These are phyloP conservation scores for Caenorhabditis imperialis DNA, from an alignment of 2,888 invertebrate genomes.

Conservation along the genomic window DNA sequence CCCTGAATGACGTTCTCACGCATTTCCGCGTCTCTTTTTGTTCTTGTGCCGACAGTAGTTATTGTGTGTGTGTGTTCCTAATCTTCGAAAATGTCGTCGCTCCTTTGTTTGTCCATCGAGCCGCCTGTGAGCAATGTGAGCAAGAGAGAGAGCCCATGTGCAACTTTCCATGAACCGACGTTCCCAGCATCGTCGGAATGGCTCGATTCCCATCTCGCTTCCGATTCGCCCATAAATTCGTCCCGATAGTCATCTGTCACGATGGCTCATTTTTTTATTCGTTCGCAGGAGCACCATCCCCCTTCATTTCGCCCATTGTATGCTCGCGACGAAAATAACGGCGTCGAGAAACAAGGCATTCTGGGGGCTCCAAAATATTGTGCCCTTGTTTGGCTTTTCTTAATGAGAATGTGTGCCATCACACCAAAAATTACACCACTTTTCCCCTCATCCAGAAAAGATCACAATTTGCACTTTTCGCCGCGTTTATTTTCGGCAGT, in stretches of 20 bases:
- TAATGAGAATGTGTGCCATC: too few relatives aligned
- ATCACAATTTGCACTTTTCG: neutral
- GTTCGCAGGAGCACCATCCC: too few relatives aligned
- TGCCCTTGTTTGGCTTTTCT: too few relatives aligned
- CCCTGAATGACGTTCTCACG: neutral
- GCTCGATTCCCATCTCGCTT: slow-evolving; percentile 6
- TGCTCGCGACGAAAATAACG: too few relatives aligned
- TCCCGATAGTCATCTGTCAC: slow-evolving; percentile 32
- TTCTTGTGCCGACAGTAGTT: slow-evolving; percentile 29
- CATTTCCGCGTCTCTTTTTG: slow-evolving; percentile 4
- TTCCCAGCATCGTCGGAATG: neutral
- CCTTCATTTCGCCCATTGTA: too few relatives aligned
- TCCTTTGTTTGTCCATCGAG: slow-evolving; percentile 37
- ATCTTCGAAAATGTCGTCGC: slow-evolving; percentile 42
- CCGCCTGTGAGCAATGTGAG: slow-evolving; percentile 18
- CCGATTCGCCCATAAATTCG: slow-evolving; percentile 1
- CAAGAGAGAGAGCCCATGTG: too few relatives aligned
- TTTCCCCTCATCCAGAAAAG: too few relatives aligned
- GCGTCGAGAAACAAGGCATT: too few relatives aligned
- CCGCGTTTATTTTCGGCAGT: slow-evolving; percentile 14
- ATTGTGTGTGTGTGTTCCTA: slow-evolving; percentile 33
- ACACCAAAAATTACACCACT: too few relatives aligned
- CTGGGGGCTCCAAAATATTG: too few relatives aligned
- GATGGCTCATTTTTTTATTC: slow-evolving; percentile 12
- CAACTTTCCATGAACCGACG: neutral